phyloP scores from a whole-genome alignment of 2,797 vertebrate species.

The Aselliscus stoliczkanus region DNA sequence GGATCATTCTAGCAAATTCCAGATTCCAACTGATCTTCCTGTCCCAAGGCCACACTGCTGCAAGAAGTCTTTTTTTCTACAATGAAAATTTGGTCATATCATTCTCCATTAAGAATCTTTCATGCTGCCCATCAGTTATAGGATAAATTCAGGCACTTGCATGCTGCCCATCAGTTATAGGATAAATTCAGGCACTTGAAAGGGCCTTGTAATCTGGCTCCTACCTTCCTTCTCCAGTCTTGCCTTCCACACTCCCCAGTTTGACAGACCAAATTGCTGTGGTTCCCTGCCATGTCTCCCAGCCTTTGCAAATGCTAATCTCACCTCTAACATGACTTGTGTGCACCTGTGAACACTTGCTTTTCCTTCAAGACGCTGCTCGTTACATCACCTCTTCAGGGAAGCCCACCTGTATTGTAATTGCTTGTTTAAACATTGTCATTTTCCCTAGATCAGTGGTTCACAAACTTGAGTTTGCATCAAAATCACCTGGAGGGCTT shows the following conservation, averaged over 20 bases:
- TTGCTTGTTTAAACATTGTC: not conserved
- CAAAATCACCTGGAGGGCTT: not conserved
- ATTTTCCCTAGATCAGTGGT: not conserved
- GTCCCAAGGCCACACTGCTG: not conserved
- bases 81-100: not conserved
- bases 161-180: not conserved
- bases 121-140: not conserved
- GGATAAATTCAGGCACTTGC: not conserved
- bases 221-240: not conserved
- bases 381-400: not conserved
- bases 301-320: not conserved
- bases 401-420: not conserved
- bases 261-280: not conserved
- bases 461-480: not conserved
- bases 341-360: not conserved
- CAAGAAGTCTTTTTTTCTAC: not conserved
- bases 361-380: not conserved
- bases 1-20: not conserved
- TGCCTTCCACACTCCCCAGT: not conserved
- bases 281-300: not conserved
- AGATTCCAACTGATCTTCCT: not conserved
- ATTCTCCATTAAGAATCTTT: not conserved
- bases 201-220: not conserved
- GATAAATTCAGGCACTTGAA: not conserved
- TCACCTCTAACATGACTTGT: rapidly evolving